Conservation (phyloP, 2,113 vertebrate species). For the Tamias sibiricus region DNA sequence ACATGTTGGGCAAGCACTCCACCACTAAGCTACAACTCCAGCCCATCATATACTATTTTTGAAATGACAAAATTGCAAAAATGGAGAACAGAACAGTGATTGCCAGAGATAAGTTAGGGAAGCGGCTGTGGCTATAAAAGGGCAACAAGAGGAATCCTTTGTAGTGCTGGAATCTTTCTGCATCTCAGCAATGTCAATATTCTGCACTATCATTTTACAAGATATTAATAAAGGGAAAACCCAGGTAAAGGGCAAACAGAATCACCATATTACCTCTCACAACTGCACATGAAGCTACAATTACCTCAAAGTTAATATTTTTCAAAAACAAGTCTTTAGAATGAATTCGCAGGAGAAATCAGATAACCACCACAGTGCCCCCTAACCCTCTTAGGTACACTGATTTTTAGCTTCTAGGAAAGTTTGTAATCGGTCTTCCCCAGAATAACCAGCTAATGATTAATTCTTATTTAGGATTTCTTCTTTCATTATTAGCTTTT, state of each 20-base stretch:
- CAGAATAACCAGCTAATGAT: neutral
- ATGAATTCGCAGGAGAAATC: neutral
- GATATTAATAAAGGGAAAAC: neutral
- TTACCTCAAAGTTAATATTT: neutral
- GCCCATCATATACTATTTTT: neutral
- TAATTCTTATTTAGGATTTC: neutral
- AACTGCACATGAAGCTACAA: neutral
- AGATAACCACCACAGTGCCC: neutral
- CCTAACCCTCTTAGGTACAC: neutral
- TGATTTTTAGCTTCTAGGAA: neutral
- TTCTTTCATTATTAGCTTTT: neutral
- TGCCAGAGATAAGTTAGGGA: neutral
- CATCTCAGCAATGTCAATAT: neutral
- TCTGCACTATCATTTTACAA: neutral
- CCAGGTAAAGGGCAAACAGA: too few relatives aligned
- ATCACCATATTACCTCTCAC: neutral
- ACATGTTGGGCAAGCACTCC: too few relatives aligned
- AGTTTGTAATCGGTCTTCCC: neutral
- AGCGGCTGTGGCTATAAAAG: neutral
- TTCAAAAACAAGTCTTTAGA: neutral
- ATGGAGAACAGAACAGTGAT: neutral
- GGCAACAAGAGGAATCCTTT: neutral
- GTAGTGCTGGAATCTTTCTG: neutral
- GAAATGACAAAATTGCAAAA: conserved; percentile 38
- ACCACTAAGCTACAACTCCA: too few relatives aligned